Conservation (phyloP, 2,888 invertebrate species). For the Nomada goodeniana region DNA sequence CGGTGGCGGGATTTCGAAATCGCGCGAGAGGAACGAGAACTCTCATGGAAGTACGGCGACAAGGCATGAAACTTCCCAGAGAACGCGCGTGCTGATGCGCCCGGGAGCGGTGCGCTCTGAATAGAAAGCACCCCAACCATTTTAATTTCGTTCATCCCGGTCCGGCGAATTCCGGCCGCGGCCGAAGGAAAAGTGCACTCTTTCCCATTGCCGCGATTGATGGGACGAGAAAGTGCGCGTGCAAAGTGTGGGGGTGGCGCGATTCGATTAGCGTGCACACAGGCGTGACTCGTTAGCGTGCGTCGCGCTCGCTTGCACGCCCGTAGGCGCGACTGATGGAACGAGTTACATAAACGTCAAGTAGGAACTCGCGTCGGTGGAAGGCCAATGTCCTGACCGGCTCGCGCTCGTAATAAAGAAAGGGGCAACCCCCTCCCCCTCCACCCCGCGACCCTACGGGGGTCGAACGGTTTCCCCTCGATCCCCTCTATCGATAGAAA, state of each 20-base stretch:
- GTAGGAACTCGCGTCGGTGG: constrained; percentile 70
- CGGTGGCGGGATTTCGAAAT: too few relatives aligned
- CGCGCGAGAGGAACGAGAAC: too few relatives aligned
- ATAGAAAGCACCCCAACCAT: too few relatives aligned
- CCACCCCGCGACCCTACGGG: constrained; percentile 7
- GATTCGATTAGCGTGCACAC: constrained; percentile 42
- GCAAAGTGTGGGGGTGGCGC: constrained; percentile 1
- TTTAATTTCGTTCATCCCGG: too few relatives aligned
- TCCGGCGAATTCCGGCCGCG: too few relatives aligned
- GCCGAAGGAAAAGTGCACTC: too few relatives aligned
- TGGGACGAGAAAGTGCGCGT: constrained; percentile 32
- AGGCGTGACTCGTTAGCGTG: constrained; percentile 56
- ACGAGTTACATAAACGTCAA: constrained; percentile 76
- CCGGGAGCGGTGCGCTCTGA: too few relatives aligned
- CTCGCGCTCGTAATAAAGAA: constrained; percentile 61
- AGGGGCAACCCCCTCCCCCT: background rate
- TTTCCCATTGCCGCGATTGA: background rate
- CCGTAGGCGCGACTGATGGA: constrained; percentile 57
- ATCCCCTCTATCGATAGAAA: constrained; percentile 15
- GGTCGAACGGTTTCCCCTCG: constrained; percentile 52
- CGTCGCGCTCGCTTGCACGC: constrained; percentile 31
- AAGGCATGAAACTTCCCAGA: too few relatives aligned
- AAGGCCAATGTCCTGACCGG: constrained; percentile 80
- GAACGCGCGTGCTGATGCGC: too few relatives aligned
- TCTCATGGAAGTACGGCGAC: too few relatives aligned